Base-by-base conservation (phyloP, 2,797 vertebrate genomes). In the Diplodus puntazzo region DNA sequence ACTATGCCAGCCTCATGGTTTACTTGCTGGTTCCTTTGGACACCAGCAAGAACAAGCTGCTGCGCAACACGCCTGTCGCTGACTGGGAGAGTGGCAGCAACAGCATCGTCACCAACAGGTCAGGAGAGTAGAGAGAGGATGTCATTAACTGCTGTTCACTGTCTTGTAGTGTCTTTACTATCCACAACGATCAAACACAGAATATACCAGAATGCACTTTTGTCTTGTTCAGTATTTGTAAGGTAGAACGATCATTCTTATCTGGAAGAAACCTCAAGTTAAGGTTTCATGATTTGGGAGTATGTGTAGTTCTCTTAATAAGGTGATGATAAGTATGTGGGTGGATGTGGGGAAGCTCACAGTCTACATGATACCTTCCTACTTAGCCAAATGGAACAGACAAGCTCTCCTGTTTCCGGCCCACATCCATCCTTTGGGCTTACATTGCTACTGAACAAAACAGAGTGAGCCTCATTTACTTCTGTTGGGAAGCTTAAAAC, bases 71-170 rank as follows among this genome's bases (percentile, higher is more conserved):
- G 0, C 97, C 97, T 0, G 88, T 92, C 0, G 94, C 97, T 1
- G 98, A 99, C 96, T 99, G 98, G 98, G 98, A 99, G 91, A 99
- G 98, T 5, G 97, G 98, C 58, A 99, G 98, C 94, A 99, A 99
- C 93, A 99, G 98, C 94, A 97, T 99, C 57, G 97, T 99, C 88
- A 96, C 95, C 52, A 99, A 99, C 95, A 99, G 98, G 98, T 97
- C 70, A 90, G 84, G 81, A 69, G n/a, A 46, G 48, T 7, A 42
- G 43, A 49, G 46, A 25, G 30, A 60, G 1, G 13, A 34, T 60
- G 12, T 5, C 11, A 55, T 54, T 18, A 14, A 23, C 17, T 57
- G 18, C n/a, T 46, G 3, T 59, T 62, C 25, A 49, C 34, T 10
- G 0, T 67, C 5, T 50, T 39, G n/a, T 48, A 6, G 4, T 61